Percentiles rank a stretch among this genome's conserved stretches.
Evolutionary conservation across 2,113 vertebrate species (phyloP).

Genomic region (Nothoprocta pentlandii): DNA sequence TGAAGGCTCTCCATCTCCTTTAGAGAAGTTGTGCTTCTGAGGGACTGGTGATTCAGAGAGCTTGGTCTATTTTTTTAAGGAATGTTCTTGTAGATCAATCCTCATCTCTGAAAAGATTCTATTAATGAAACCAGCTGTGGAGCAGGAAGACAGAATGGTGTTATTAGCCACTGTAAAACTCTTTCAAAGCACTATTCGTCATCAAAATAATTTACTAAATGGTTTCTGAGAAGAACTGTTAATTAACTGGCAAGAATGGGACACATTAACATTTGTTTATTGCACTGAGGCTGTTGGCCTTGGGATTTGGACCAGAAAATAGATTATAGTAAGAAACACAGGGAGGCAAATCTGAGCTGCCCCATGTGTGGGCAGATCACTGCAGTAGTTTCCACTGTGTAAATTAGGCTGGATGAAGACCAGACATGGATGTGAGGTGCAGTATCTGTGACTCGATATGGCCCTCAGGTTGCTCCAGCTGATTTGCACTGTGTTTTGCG

Average conservation of each 20-base stretch:
- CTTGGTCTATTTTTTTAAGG: background rate
- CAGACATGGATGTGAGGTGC: background rate
- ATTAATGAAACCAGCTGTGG: constrained; percentile 68
- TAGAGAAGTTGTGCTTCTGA: background rate
- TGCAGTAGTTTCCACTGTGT: background rate
- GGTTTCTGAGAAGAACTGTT: constrained; percentile 62
- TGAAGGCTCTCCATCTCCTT: too few species aligned
- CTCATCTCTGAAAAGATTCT: constrained; percentile 17
- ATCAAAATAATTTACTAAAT: constrained; percentile 71
- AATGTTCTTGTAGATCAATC: constrained; percentile 24
- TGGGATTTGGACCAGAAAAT: background rate
- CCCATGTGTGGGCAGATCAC: background rate
- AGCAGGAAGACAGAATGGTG: constrained; percentile 41
- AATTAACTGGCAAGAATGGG: constrained; percentile 62
- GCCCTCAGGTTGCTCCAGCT: background rate
- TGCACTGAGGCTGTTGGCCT: background rate
- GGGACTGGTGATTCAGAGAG: background rate
- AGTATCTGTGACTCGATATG: background rate
- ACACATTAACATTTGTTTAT: constrained; percentile 48
- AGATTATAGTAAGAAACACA: background rate
- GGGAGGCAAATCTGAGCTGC: background rate
- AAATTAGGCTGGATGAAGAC: background rate
- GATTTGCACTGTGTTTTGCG: background rate
- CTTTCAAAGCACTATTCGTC: constrained; percentile 63
- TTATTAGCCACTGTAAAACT: constrained; percentile 54